Evolutionary conservation across 2,888 invertebrate genomes (phyloP).

Genomic region (Cosmorhoe ocellata): DNA sequence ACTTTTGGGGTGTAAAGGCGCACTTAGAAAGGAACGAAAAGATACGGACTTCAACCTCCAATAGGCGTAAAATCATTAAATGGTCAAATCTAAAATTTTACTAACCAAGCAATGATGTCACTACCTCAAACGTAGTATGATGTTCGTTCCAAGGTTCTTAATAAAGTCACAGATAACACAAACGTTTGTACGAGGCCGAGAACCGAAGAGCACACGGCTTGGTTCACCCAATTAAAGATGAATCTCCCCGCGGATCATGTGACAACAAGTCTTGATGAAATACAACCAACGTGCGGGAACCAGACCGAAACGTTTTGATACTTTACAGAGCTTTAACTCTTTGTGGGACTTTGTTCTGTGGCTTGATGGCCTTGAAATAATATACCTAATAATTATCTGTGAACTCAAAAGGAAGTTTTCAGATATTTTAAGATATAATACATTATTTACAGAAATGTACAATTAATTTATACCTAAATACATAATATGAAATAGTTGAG

Average conservation of each 20-base stretch:
- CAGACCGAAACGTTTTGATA: slow-evolving; percentile 49
- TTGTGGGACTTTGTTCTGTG: slow-evolving; percentile 4
- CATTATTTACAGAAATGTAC: too few relatives aligned
- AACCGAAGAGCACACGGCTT: slow-evolving; percentile 49
- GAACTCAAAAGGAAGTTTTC: too few relatives aligned
- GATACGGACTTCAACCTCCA: too few relatives aligned
- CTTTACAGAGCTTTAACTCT: slow-evolving; percentile 35
- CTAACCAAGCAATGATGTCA: background rate
- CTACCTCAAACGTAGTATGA: slow-evolving; percentile 38
- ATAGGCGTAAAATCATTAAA: too few relatives aligned
- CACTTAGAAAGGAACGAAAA: too few relatives aligned
- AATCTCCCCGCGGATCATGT: slow-evolving; percentile 74
- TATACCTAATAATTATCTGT: too few relatives aligned
- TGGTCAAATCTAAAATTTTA: too few relatives aligned
- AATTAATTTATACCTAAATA: too few relatives aligned
- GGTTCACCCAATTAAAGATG: slow-evolving; percentile 77
- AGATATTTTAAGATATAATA: too few relatives aligned
- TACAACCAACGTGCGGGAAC: slow-evolving; percentile 53
- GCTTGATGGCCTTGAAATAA: too few relatives aligned
- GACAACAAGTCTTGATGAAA: slow-evolving; percentile 74
- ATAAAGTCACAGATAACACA: slow-evolving; percentile 52
- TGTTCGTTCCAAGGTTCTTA: slow-evolving; percentile 44
- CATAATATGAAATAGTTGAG: too few relatives aligned
- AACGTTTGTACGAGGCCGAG: slow-evolving; percentile 39
- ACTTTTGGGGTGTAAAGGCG: too few relatives aligned